Base-by-base conservation (phyloP, 2,888 invertebrate species). In the Lamellibrachia columna region DNA sequence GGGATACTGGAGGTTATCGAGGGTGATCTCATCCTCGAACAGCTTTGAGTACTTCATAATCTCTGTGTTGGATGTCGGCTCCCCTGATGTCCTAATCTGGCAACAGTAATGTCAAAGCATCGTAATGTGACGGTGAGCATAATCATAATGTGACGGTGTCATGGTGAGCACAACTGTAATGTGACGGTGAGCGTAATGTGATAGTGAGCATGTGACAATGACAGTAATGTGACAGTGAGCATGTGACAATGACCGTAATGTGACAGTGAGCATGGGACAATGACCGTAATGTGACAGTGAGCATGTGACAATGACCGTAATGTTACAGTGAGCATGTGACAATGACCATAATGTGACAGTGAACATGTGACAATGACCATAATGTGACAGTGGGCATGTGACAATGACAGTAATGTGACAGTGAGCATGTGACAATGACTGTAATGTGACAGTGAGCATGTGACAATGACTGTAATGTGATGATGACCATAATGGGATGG, bases 11-110 rank as follows among this genome's bases (percentile, higher is more conserved):
- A 99, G 97, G 2, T 99, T 99, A 97, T 99, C 99, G 93, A 99
- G 97, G 0, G 99, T 99, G 90, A 99, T 98, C 97, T 99, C 99
- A 97, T 99, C 99, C 96, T 99, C 98, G 97, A 99, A 99, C 90
- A 99, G 97, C 96, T 99, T 99, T 0, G 99, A 98, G 97, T 98
- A 99, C 96, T 98, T 99, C 97, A 99, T 98, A 92, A 99, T 99
- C 95, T 99, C 99, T 94, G 98, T 98, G 96, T 98, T 99, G 9
- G 97, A 96, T 0, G 99, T 98, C 93, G 98, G 97, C 52, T 95
- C 98, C 53, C 98, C 99, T 3, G 98, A 97, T 93, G 98, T 98
- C 94, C 99, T 97, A 6, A 97, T 97, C 97, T 97, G 94, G 6
- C 4, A 75, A 6, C 75, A 75, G 75, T 6, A 75, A 75, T 75